These are phyloP conservation scores for Scotopteryx bipunctaria DNA, from an alignment of 2,888 invertebrate species.

Conservation along the genomic window DNA sequence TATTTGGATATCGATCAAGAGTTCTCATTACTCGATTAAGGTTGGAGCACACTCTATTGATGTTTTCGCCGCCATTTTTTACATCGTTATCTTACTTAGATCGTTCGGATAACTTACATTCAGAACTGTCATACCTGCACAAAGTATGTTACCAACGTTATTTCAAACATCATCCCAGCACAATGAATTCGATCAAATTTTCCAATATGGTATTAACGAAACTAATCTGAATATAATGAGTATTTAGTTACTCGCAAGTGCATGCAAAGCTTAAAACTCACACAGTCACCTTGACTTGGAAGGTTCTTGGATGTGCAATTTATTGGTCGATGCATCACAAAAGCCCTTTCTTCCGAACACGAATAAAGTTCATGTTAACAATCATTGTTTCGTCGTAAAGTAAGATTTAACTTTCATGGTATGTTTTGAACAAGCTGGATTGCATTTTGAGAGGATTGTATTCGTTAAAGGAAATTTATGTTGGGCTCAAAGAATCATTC, in stretches of 20 bases:
- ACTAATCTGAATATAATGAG: not conserved
- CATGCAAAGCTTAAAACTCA: conserved; percentile 36
- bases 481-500: conserved; percentile 11
- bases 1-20: conserved; percentile 60
- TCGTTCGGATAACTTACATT: no score
- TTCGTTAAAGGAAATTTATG: conserved; percentile 3
- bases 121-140: no score
- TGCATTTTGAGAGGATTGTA: conserved; percentile 14
- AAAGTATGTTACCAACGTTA: no score
- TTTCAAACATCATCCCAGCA: no score
- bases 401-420: conserved; percentile 35
- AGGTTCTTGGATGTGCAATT: conserved; percentile 56
- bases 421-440: conserved; percentile 21
- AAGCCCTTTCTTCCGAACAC: conserved; percentile 48
- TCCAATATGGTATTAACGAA: not conserved
- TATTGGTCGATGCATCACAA: conserved; percentile 58
- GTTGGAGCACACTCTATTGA: not conserved
- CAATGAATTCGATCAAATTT: no score
- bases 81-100: no score
- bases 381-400: conserved; percentile 39
- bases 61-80: no score
- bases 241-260: not conserved
- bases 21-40: conserved; percentile 48
- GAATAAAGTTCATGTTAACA: conserved; percentile 47
- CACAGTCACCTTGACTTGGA: conserved; percentile 52